Evolutionary conservation across 2,113 vertebrate genomes (phyloP).

Genomic region (Otolemur garnettii): DNA sequence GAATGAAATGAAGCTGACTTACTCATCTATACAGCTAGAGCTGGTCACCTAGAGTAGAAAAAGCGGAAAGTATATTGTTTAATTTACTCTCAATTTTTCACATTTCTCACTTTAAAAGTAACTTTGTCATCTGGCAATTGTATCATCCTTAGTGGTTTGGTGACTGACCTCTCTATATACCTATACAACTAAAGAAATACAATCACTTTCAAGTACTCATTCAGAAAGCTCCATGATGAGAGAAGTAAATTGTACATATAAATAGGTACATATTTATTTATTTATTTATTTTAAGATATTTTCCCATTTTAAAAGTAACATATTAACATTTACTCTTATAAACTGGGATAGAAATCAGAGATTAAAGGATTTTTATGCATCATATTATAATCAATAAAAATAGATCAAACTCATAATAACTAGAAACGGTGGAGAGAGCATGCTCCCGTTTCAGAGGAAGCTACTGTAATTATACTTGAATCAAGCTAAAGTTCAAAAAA

Average conservation of each 20-base stretch:
- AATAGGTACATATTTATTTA: neutral
- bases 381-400: neutral
- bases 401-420: neutral
- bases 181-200: neutral
- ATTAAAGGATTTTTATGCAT: neutral
- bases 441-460: neutral
- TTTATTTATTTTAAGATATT: neutral
- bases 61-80: neutral
- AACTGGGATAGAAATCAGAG: neutral
- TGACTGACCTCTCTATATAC: neutral
- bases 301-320: neutral
- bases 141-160: neutral
- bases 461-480: neutral
- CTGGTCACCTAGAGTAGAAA: neutral
- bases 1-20: neutral
- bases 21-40: neutral
- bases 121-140: neutral
- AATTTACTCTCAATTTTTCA: neutral
- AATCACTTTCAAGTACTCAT: neutral
- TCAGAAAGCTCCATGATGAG: neutral
- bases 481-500: slow-evolving; percentile 18
- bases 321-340: neutral
- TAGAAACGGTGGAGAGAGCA: neutral
- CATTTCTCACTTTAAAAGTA: neutral
- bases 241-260: fast-evolving